Evolutionary conservation across 2,888 invertebrate genomes (phyloP), one percentile per base, ranked within the genome.

Genomic region (Hyposoter didymator): DNA sequence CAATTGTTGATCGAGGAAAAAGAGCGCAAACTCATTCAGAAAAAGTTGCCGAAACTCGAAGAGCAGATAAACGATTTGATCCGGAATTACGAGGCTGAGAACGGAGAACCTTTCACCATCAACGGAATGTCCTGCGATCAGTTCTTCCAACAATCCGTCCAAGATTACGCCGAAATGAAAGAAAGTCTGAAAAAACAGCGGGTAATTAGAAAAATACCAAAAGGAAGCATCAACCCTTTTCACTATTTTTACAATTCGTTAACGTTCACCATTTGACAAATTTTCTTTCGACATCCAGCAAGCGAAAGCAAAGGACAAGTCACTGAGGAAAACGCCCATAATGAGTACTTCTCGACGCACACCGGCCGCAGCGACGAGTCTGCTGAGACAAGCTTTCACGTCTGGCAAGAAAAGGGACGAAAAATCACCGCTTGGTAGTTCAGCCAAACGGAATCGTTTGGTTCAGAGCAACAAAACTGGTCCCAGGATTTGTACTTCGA

Each of bases 1-100:
- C 97, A 97, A 88, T 94, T 99, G 7, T 94, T 99, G 1, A 95
- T 96, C 75, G 98, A 98, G 92, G 98, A 99, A 93, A 97, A 97
- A 89, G 97, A 98, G 90, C 94, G 98, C n/a, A 98, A 97, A 92
- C 95, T 95, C 10, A 95, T 98, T 12, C 95, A 95, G 49, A 96
- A 95, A 89, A 95, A 96, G 94, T 93, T 98, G 73, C 97, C 97
- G 0, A 96, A 96, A 94, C 95, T 97, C 59, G 97, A 97, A 92
- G 95, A 95, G 0, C 95, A 96, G 90, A 94, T 97, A 0, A 94
- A 94, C 1, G 94, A 95, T 0, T 89, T 96, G 74, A 95, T 96
- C 5, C 90, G 93, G 0, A 94, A 95, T 0, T 96, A 95, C 88
- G 95, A 96, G 91, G 90, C 93, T 1, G 93, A 92, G 8, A 94